Base-by-base conservation (phyloP, 2,113 vertebrate genomes). In the Carassius carassius region DNA sequence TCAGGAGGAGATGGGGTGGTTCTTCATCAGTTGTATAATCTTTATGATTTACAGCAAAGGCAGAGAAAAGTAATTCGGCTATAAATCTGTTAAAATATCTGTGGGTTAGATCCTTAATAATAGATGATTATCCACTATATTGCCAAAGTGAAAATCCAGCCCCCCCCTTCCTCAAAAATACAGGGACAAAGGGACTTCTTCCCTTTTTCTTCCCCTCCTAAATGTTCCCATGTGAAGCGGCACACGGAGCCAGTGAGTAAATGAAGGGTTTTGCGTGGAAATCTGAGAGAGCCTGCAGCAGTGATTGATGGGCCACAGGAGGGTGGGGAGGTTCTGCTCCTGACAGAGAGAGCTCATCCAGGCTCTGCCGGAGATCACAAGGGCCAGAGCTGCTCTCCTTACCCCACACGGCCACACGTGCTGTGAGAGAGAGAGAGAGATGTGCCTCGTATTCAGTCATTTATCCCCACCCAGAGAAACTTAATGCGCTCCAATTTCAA, bases 241-340 rank as follows among this genome's bases (percentile, higher is more conserved):
- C 77, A 70, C 73, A 82, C 56, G 82, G 83, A 88, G 84, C 89
- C 32, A 74, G 81, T 14, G 69, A 88, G 84, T 88, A 84, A 91
- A 89, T 84, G 88, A 85, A 82, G 89, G 88, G 86, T 87, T 74
- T 85, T 86, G 86, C 81, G 75, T 78, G 84, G 89, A 90, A 91
- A 90, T 89, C 83, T 94, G 88, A 92, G 90, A 91, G 91, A 89
- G 90, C 84, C 86, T 90, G 90, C 83, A 89, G 91, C 91, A 84
- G 92, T 93, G 93, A 95, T 93, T 94, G 93, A 94, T 93, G 92
- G 89, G 90, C 93, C 90, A 91, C 91, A 91, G 78, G 92, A 92
- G 94, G 94, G 96, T 92, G 91, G 86, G 60, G 87, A 89, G 67
- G 88, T 88, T 91, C 93, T 88, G 85, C 86, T 86, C 91, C 90